Conservation (phyloP, 2,113 vertebrate species). For the Thalassarche chlororhynchos region DNA sequence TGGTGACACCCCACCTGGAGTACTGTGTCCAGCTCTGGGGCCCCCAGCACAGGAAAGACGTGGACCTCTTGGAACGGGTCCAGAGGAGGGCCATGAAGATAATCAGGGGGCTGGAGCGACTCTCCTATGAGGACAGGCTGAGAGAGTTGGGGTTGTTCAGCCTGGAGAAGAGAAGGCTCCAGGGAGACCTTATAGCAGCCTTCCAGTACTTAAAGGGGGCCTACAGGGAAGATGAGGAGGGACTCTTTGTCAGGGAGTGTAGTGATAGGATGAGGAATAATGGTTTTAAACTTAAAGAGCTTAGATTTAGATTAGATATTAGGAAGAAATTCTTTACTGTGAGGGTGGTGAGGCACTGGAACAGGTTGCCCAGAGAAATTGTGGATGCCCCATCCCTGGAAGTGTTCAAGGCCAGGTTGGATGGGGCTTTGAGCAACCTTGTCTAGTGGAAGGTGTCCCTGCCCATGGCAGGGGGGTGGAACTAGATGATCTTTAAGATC, state of each 20-base stretch:
- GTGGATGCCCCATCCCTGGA: background rate
- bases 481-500: background rate
- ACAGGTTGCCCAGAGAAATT: background rate
- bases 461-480: background rate
- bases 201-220: background rate
- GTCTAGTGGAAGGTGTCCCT: background rate
- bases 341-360: background rate
- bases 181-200: background rate
- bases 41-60: background rate
- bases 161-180: background rate
- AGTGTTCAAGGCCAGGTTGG: background rate
- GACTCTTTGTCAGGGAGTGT: too few relatives aligned
- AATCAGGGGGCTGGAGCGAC: background rate
- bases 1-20: background rate
- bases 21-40: background rate
- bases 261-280: background rate
- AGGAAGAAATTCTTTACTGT: background rate
- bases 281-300: background rate
- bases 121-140: background rate
- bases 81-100: background rate
- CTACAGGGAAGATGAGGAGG: background rate
- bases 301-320: background rate
- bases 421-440: background rate
- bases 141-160: background rate
- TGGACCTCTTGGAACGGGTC: background rate